Percentiles rank a stretch among this genome's conserved stretches.
These are phyloP conservation scores for Congeria kusceri DNA, from an alignment of 2,888 invertebrate genomes.

Conservation along the genomic window DNA sequence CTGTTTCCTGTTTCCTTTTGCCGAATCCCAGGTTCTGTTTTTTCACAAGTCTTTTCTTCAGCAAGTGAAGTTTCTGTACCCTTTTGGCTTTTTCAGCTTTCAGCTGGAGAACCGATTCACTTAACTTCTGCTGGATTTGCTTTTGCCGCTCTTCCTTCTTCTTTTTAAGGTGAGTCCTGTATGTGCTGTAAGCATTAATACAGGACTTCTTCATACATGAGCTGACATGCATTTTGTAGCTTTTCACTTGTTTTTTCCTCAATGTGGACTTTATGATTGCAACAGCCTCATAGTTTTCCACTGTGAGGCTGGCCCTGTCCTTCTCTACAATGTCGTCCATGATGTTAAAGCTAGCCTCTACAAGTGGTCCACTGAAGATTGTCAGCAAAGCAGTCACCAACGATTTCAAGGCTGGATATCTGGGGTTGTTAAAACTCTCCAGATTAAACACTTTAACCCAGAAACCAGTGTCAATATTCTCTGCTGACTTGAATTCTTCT, in stretches of 20 bases:
- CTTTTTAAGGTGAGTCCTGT: constrained; percentile 12
- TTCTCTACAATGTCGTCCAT: no score
- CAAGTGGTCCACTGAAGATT: constrained; percentile 39
- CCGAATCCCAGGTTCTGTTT: no score
- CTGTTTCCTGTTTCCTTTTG: no score
- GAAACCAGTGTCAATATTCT: constrained; percentile 22
- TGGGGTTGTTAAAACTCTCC: constrained; percentile 5
- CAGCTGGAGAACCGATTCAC: no score
- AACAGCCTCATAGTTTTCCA: constrained; percentile 42
- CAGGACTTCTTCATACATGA: constrained; percentile 19
- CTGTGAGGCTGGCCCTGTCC: constrained; percentile 23
- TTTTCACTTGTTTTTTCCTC: constrained; percentile 19
- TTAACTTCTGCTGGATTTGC: no score
- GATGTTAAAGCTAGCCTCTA: no score
- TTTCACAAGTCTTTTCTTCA: no score
- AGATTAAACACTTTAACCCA: constrained; percentile 28
- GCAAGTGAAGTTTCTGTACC: no score
- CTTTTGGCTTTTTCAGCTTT: no score
- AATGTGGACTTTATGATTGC: constrained; percentile 35
- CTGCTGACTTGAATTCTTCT: constrained; percentile 3
- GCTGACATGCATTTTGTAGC: constrained; percentile 7
- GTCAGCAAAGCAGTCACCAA: constrained; percentile 19
- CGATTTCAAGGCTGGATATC: constrained; percentile 28
- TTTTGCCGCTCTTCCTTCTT: not conserved
- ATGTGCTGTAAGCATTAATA: constrained; percentile 24